Evolutionary conservation across 2,797 vertebrate species (phyloP).

Genomic region (Acrocephalus scirpaceus): DNA sequence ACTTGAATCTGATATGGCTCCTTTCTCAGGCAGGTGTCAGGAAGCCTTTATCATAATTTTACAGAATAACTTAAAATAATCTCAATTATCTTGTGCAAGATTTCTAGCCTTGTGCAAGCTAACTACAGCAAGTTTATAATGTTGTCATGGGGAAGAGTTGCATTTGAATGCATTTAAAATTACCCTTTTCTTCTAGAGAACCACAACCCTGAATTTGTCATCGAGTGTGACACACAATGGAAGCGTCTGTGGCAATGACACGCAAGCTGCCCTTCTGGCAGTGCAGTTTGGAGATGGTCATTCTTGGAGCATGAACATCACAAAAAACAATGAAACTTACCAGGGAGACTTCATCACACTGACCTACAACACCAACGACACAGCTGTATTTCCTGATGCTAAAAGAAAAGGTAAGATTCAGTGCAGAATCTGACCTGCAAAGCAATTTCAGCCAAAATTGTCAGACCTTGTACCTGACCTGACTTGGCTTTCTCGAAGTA

Average conservation of each 20-base stretch:
- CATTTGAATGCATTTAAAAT: neutral
- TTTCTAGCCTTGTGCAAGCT: neutral
- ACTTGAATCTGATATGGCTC: neutral
- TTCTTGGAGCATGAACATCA: constrained; percentile 80
- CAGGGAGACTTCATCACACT: constrained; percentile 73
- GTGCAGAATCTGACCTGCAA: neutral
- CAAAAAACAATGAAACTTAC: constrained; percentile 64
- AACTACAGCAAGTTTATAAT: neutral
- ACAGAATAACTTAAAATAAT: neutral
- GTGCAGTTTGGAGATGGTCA: constrained; percentile 80
- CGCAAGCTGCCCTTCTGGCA: constrained; percentile 62
- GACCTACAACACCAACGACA: constrained; percentile 82
- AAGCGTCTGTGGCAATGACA: constrained; percentile 76
- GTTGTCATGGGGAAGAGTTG: neutral
- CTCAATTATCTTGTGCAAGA: neutral
- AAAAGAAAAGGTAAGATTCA: constrained; percentile 77
- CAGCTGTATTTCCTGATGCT: constrained; percentile 76
- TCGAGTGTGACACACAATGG: constrained; percentile 5
- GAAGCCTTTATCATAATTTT: neutral
- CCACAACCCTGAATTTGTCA: constrained; percentile 66
- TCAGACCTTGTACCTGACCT: neutral
- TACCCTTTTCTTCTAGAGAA: constrained; percentile 72
- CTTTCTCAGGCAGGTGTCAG: neutral
- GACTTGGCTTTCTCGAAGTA: neutral
- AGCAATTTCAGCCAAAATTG: accelerated